These are phyloP conservation scores for Chromobotia macracanthus DNA, from an alignment of 2,797 vertebrate species.

Conservation along the genomic window DNA sequence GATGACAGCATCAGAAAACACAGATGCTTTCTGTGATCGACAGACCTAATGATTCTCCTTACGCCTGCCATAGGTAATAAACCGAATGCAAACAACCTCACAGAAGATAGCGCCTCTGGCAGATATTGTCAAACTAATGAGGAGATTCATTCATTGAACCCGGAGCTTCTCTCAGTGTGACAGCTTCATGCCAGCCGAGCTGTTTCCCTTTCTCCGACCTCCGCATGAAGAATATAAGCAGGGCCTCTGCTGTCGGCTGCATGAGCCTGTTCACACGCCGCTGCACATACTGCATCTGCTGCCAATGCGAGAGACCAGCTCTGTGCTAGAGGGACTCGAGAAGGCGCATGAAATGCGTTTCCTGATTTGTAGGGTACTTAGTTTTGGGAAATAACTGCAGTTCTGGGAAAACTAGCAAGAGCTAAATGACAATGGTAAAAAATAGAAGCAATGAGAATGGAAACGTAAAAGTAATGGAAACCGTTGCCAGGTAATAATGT, in stretches of 20 bases:
- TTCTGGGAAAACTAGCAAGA: background rate
- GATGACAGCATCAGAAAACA: conserved; percentile 14
- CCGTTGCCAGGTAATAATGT: background rate
- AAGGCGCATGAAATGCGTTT: background rate
- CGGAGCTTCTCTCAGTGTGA: background rate
- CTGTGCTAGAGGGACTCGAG: background rate
- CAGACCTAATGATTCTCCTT: conserved; percentile 15
- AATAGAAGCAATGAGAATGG: background rate
- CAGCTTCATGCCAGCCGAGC: conserved; percentile 18
- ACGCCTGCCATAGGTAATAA: conserved; percentile 29
- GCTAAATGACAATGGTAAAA: background rate
- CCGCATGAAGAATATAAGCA: background rate
- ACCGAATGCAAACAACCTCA: conserved; percentile 30
- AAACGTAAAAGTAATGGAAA: background rate
- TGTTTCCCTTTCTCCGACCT: background rate
- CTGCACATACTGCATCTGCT: conserved; percentile 5
- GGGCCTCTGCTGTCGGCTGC: background rate
- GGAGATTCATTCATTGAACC: conserved; percentile 20
- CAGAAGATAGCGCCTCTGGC: background rate
- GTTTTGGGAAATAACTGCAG: conserved; percentile 1
- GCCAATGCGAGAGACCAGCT: background rate
- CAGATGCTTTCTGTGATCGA: background rate
- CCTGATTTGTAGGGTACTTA: background rate
- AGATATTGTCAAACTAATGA: conserved; percentile 44
- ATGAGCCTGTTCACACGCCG: background rate